Evolutionary conservation across 2,797 vertebrate genomes (phyloP).

Genomic region (Cygnus olor): DNA sequence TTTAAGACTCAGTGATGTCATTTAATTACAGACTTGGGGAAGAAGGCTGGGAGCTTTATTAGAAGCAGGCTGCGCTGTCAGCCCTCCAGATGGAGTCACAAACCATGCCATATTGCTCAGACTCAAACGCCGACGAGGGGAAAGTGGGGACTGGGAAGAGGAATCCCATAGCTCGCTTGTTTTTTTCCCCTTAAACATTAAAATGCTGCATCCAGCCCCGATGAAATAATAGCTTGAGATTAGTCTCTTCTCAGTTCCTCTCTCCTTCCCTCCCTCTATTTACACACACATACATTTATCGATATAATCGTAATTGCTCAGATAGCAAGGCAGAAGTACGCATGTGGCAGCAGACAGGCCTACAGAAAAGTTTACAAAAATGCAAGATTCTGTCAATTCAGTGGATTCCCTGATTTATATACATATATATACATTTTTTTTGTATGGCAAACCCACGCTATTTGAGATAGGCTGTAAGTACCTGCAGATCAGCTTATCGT

Average conservation of each 20-base stretch:
- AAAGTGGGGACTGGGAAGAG: background rate
- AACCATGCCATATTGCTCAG: background rate
- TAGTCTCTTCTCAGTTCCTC: background rate
- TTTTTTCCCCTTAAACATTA: background rate
- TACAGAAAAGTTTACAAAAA: background rate
- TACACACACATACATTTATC: background rate
- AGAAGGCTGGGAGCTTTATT: conserved; percentile 48
- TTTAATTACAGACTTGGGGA: conserved; percentile 62
- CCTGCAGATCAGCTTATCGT: conserved; percentile 9
- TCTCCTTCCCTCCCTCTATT: background rate
- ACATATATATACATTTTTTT: background rate
- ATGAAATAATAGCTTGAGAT: background rate
- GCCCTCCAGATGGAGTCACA: conserved; percentile 42
- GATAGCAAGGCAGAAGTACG: background rate
- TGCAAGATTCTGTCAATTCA: background rate
- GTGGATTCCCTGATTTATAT: background rate
- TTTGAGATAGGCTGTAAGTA: background rate
- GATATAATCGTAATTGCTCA: background rate
- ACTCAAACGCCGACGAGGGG: background rate
- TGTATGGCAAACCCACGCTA: rapidly evolving
- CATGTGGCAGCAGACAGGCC: background rate
- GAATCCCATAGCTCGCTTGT: background rate
- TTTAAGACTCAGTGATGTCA: conserved; percentile 60
- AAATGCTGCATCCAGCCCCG: background rate
- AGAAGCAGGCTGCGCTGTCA: conserved; percentile 35